Evolutionary conservation across 2,113 vertebrate genomes (phyloP).

Genomic region (Pelobates fuscus): DNA sequence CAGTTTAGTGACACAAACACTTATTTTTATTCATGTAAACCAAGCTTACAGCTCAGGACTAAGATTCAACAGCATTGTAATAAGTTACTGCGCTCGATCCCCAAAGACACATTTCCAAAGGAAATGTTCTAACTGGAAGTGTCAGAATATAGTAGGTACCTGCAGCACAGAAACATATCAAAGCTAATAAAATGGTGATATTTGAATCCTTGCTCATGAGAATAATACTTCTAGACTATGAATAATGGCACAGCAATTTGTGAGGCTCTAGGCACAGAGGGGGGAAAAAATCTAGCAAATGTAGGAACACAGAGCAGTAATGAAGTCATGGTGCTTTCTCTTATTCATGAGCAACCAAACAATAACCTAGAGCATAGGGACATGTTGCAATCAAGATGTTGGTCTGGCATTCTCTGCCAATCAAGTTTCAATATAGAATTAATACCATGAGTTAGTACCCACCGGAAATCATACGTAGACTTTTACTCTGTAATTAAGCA

Average conservation of each 20-base stretch:
- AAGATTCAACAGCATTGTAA: constrained; percentile 5
- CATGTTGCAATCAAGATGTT: no score
- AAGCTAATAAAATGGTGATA: constrained; percentile 38
- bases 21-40: constrained; percentile 4
- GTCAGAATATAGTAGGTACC: constrained; percentile 43
- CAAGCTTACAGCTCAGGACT: constrained; percentile 6
- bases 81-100: constrained; percentile 29
- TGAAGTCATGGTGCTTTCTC: not conserved
- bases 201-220: constrained; percentile 43
- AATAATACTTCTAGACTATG: constrained; percentile 26
- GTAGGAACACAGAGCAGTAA: constrained; percentile 5
- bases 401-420: no score
- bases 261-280: not conserved
- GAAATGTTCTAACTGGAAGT: constrained; percentile 42
- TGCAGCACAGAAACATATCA: constrained; percentile 41
- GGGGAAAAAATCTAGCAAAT: constrained; percentile 5
- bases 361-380: no score
- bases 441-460: no score
- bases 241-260: constrained; percentile 5
- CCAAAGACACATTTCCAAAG: constrained; percentile 34
- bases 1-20: not conserved
- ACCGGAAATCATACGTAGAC: no score
- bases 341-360: not conserved
- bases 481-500: no score
- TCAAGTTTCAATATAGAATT: no score